Percentiles rank a stretch among this genome's conserved stretches.
phyloP scores from a whole-genome alignment of 1,140 invertebrate genomes.

The Eupristina koningsbergeri region DNA sequence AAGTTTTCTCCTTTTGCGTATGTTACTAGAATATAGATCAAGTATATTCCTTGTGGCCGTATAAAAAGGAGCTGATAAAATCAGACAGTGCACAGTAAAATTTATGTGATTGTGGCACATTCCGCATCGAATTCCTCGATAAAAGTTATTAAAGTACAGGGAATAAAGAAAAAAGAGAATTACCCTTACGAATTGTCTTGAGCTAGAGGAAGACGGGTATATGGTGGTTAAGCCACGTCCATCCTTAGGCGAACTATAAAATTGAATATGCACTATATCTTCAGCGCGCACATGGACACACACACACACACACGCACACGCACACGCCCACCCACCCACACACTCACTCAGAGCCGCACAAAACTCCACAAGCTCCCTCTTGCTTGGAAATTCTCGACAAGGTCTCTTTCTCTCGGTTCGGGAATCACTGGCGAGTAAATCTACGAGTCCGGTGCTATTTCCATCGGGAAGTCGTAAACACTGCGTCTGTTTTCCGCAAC shows the following conservation, averaged over 20 bases:
- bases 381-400: not conserved
- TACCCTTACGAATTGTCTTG: not conserved
- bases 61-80: not conserved
- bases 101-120: not conserved
- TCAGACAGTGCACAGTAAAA: not conserved
- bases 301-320: no score
- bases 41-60: not conserved
- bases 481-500: not conserved
- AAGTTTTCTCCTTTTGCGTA: no score
- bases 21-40: no score
- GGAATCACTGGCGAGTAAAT: conserved; percentile 5
- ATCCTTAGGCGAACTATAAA: not conserved
- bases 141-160: not conserved
- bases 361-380: not conserved
- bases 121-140: not conserved
- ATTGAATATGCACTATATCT: not conserved
- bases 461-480: conserved; percentile 24
- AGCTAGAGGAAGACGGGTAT: not conserved
- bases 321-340: no score
- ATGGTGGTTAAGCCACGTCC: not conserved
- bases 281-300: no score
- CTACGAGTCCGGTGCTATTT: not conserved
- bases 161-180: not conserved
- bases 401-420: not conserved
- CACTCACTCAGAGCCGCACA: not conserved